Evolutionary conservation across 2,888 invertebrate genomes (phyloP).

Genomic region (Tenthredo livida): DNA sequence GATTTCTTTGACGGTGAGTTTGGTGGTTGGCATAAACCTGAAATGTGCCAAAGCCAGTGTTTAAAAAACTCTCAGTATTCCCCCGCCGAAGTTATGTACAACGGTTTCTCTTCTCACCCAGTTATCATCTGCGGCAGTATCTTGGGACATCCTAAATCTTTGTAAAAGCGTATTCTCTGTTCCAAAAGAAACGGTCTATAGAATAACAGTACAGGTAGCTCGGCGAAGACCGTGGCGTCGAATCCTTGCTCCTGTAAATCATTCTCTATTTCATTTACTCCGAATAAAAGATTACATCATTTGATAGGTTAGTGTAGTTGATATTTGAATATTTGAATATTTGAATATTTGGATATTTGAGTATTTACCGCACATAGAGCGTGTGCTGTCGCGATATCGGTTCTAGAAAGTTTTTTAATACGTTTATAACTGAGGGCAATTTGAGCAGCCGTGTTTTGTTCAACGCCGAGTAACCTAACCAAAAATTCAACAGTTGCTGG

Average conservation of each 20-base stretch:
- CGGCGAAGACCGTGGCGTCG: neutral
- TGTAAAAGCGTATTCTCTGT: slow-evolving; percentile 64
- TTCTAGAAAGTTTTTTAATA: neutral
- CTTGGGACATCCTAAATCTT: slow-evolving; percentile 66
- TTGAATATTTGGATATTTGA: neutral
- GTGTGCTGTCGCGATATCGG: neutral
- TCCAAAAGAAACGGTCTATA: slow-evolving; percentile 55
- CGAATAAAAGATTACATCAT: neutral
- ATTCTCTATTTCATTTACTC: neutral
- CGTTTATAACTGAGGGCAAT: neutral
- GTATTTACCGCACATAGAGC: neutral
- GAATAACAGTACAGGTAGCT: neutral
- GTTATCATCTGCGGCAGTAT: slow-evolving; percentile 55
- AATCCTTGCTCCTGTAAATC: slow-evolving; percentile 4
- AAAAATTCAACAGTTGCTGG: neutral
- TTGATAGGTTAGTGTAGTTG: no score
- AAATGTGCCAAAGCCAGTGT: slow-evolving; percentile 62
- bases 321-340: no score
- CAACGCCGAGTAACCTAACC: neutral
- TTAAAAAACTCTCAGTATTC: neutral
- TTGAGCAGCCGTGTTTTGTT: neutral
- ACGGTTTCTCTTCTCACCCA: slow-evolving; percentile 61
- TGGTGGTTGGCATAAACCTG: slow-evolving; percentile 73
- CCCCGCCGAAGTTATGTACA: neutral
- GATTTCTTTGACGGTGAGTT: slow-evolving; percentile 73